Conservation (phyloP, 1,140 invertebrate genomes). For the Achroia grisella region DNA sequence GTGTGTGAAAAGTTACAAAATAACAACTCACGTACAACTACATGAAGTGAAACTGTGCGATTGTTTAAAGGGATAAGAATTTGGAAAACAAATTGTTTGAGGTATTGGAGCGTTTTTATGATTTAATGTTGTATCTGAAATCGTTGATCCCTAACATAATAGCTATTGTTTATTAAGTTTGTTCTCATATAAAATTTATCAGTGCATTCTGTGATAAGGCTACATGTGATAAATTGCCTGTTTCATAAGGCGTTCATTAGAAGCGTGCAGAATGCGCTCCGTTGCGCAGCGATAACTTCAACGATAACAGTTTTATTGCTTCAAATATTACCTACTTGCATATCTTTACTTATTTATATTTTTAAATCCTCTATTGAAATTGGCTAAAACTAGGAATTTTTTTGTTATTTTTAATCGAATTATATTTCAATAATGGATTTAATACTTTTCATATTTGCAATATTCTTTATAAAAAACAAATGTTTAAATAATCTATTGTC, state of each 20-base stretch:
- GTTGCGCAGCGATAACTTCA: constrained; percentile 61
- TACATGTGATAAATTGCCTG: constrained; percentile 69
- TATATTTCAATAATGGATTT: background rate
- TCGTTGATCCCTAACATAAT: constrained; percentile 13
- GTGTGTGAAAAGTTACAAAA: constrained; percentile 52
- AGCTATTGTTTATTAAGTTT: constrained; percentile 59
- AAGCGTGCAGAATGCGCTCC: constrained; percentile 68
- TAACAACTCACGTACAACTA: constrained; percentile 42
- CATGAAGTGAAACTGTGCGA: constrained; percentile 50
- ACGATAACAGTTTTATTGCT: constrained; percentile 66
- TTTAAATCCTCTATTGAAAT: constrained; percentile 22
- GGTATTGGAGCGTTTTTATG: no score
- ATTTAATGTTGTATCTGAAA: no score
- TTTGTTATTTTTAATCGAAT: constrained; percentile 2
- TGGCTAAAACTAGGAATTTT: constrained; percentile 16
- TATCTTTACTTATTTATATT: constrained; percentile 37
- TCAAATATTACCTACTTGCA: constrained; percentile 63
- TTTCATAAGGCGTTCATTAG: constrained; percentile 72
- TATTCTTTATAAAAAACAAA: no score
- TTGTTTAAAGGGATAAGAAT: constrained; percentile 43
- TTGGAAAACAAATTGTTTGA: constrained; percentile 39
- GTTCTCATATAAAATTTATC: constrained; percentile 64
- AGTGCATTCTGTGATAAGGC: constrained; percentile 60
- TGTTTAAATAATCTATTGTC: no score
- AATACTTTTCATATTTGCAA: background rate